Base-by-base conservation (phyloP, 2,113 vertebrate genomes). In the Dromas ardeola region DNA sequence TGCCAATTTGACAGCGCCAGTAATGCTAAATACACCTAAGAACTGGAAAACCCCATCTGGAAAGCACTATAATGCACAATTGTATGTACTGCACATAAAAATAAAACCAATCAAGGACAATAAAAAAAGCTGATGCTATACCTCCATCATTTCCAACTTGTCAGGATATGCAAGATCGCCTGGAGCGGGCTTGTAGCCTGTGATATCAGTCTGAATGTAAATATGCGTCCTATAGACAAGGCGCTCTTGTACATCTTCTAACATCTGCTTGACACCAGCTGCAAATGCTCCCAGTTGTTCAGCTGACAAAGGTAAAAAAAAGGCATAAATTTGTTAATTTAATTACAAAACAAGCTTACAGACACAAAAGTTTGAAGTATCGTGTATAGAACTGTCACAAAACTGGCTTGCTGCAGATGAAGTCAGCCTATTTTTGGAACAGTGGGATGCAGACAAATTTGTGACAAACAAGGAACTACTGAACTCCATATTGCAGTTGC, bases 91-190 rank as follows among this genome's bases (percentile, higher is more conserved):
- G 20, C 36, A 34, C 10, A 45, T 16, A 69, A 25, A 50, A 69
- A 45, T 22, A 56, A 74, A 79, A 85, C 7, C 13, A 52, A 36
- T 4, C 3, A 70, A 88, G 71, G 43, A 40, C 14, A 92, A 5
- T 5, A 47, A 43, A 40, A 65, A 63, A 43, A 72, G 10, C 27
- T 53, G 62, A 47, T 58, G 61, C 10, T 71, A 22, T 93, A 99
- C 99, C 99, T 99, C 99, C 99, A 99, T 99, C 99, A 99, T 99
- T 93, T 99, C 98, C 95, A 99, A 94, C 96, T 99, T 99, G 69
- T 99, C 99, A 4, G 99, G 99, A 93, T 99, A 99, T 1, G 99
- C 99, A 55, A 99, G 98, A 71, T 99, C 99, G 0, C 99, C 99
- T 0, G 99, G 99, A 9, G 99, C 99, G 20, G 99, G 99, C 81